Base-by-base conservation (phyloP, 2,113 vertebrate genomes). In the Anser cygnoides region DNA sequence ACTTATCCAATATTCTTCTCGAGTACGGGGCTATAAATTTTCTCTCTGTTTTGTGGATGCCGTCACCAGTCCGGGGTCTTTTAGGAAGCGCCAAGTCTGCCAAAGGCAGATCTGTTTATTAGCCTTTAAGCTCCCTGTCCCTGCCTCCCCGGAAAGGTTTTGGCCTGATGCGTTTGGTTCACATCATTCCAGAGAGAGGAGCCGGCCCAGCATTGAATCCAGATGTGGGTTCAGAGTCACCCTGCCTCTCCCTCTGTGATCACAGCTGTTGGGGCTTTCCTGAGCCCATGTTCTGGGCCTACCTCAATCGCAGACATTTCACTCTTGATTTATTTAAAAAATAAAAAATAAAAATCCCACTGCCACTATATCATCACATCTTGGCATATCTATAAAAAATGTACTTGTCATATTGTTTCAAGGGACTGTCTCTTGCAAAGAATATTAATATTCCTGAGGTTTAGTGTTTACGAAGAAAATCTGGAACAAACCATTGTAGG, bases 131-230 rank as follows among this genome's bases (percentile, higher is more conserved):
- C 63, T 92, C 41, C 55, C 28, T 46, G 10, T 14, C 58, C 41
- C 26, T 68, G 41, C 72, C 50, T 68, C 43, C 65, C 62, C 35
- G 39, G 44, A 49, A 58, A 85, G 65, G 15, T 80, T 84, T 81
- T 1, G 10, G 28, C 71, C 75, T 49, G n/a, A 21, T 77, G 68
- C 11, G 5, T 86, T 92, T 62, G 70, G 62, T 87, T 55, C 49
- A 87, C 66, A 90, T 78, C 61, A 61, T 57, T 76, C 62, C 71
- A 37, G 58, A 82, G 66, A 18, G 80, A 87, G 61, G 63, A 79
- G 13, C 23, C 5, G 7, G n/a, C 77, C 74, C 89, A 37, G 19
- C 94, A 95, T 87, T 94, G 82, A 86, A 94, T 95, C 96, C 96
- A 97, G 93, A 92, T 92, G 93, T 93, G 49, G 29, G 10, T 58